Percentiles rank a stretch among this genome's conserved stretches.
Evolutionary conservation across 2,888 invertebrate species (phyloP).

Genomic region (Apocheima hispidaria): DNA sequence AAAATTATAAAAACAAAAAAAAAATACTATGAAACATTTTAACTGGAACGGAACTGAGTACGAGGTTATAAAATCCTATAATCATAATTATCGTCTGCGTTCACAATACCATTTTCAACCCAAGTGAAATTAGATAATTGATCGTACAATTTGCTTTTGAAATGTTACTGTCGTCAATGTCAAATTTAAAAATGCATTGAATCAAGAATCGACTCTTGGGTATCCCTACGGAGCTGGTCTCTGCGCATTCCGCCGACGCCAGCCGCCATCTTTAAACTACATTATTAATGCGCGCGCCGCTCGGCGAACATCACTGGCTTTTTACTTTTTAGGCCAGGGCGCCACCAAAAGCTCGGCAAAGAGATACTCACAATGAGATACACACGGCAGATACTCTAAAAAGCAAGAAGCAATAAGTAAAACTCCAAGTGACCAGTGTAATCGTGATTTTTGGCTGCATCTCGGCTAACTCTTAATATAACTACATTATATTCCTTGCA

Average conservation of each 20-base stretch:
- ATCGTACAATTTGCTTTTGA: neutral
- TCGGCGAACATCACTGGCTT: constrained; percentile 64
- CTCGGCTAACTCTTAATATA: neutral
- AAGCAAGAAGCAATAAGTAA: neutral
- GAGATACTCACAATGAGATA: too few species aligned
- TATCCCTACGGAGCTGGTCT: constrained; percentile 57
- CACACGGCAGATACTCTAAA: neutral
- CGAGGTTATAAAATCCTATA: too few species aligned
- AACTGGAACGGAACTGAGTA: too few species aligned
- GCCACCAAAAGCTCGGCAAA: constrained; percentile 13
- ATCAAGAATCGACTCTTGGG: constrained; percentile 46
- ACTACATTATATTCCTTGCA: neutral
- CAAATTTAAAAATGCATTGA: neutral
- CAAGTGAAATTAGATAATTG: neutral
- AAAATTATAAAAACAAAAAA: too few species aligned
- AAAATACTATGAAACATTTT: too few species aligned
- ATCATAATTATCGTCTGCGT: too few species aligned
- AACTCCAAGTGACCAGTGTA: neutral
- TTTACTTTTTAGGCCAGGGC: constrained; percentile 15
- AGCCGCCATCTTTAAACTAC: constrained; percentile 83
- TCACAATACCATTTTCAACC: too few species aligned
- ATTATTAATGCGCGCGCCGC: constrained; percentile 78
- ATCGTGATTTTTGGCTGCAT: neutral
- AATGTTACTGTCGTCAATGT: neutral
- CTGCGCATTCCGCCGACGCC: constrained; percentile 73